Evolutionary conservation across 1,140 invertebrate species (phyloP).

Genomic region (Chelonus insularis): DNA sequence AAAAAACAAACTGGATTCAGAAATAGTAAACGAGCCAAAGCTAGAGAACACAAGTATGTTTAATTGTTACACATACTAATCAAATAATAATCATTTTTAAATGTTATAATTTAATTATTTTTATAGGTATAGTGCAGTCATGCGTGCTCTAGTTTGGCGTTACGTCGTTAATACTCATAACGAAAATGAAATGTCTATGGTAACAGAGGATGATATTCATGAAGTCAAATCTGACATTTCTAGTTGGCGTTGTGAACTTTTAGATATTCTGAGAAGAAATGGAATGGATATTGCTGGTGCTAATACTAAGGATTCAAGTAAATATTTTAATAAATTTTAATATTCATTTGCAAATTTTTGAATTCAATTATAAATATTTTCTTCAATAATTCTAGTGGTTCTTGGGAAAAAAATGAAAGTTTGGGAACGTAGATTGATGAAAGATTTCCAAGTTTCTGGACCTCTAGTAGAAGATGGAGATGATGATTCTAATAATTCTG

Average conservation of each 20-base stretch:
- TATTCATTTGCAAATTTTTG: neutral
- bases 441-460: slow-evolving; percentile 78
- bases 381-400: slow-evolving; percentile 57
- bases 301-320: slow-evolving; percentile 72
- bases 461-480: slow-evolving; percentile 62
- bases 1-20: slow-evolving; percentile 68
- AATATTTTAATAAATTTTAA: slow-evolving; percentile 29
- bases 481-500: slow-evolving; percentile 45
- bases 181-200: slow-evolving; percentile 72
- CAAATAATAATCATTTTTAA: neutral
- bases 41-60: slow-evolving; percentile 50
- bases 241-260: slow-evolving; percentile 77
- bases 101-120: neutral
- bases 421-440: slow-evolving; percentile 82
- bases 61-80: neutral
- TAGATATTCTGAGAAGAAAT: slow-evolving; percentile 80
- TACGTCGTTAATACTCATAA: slow-evolving; percentile 80
- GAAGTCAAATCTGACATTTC: slow-evolving; percentile 90
- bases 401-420: slow-evolving; percentile 76
- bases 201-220: slow-evolving; percentile 91
- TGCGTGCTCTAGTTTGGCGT: slow-evolving; percentile 81
- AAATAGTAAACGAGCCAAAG: slow-evolving; percentile 62
- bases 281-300: slow-evolving; percentile 75
- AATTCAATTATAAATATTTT: neutral
- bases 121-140: slow-evolving; percentile 74